A percentile compares a stretch with the other conserved stretches of the same genome.
phyloP scores from a whole-genome alignment of 2,113 vertebrate genomes.

The Lichenostomus cassidix region DNA sequence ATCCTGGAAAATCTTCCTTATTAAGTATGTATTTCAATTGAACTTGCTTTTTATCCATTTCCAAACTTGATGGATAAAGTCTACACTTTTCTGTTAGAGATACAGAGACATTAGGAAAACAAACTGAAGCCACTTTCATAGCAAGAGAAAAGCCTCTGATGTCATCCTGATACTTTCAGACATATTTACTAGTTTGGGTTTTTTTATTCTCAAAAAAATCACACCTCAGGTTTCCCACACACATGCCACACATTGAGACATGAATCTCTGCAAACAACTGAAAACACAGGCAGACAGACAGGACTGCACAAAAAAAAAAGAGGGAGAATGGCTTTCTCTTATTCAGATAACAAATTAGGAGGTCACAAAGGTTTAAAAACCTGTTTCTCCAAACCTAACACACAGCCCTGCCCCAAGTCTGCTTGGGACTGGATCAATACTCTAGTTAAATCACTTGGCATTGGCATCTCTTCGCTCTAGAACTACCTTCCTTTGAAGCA shows the following conservation, averaged over 20 bases:
- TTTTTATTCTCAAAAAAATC: neutral
- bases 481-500: neutral
- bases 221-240: neutral
- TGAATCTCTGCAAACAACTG: neutral
- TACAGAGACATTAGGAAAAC: neutral
- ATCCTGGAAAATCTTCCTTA: neutral
- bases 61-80: neutral
- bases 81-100: neutral
- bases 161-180: neutral
- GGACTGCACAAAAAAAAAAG: neutral
- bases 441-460: neutral
- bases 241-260: neutral
- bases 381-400: neutral
- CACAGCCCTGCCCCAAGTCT: neutral
- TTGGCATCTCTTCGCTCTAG: neutral
- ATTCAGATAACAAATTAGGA: neutral
- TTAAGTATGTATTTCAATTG: neutral
- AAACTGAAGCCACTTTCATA: neutral
- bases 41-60: neutral
- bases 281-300: neutral
- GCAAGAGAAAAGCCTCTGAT: neutral
- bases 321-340: neutral
- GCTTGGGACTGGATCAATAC: neutral
- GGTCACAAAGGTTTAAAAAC: neutral
- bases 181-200: accelerated